A percentile compares a stretch with the other conserved stretches of the same genome.
Conservation (phyloP, 2,888 invertebrate species). For the Eutolmus rufibarbis region DNA sequence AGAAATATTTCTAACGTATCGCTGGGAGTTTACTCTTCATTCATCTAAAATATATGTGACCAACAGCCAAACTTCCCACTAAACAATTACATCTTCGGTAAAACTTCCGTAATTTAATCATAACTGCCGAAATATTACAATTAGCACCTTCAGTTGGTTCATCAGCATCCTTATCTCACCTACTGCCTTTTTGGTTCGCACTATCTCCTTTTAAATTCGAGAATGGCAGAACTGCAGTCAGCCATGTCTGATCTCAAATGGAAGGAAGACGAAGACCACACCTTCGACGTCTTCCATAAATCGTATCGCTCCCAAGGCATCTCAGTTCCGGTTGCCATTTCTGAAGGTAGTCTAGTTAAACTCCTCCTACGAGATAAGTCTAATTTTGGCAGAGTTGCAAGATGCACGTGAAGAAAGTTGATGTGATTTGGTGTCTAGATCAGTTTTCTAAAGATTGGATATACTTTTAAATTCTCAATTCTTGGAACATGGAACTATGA, state of each 20-base stretch:
- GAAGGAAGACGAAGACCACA: not conserved
- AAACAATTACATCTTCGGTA: not conserved
- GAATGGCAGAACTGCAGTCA: not conserved
- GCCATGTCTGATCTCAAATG: not conserved
- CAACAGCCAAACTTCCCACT: not conserved
- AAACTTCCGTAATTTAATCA: not conserved
- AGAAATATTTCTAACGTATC: too few relatives aligned
- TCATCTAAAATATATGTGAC: too few relatives aligned
- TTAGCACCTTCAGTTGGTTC: not conserved
- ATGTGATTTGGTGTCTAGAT: not conserved
- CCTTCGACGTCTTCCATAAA: not conserved
- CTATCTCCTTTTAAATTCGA: not conserved
- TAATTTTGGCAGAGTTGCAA: not conserved
- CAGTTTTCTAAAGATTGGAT: not conserved
- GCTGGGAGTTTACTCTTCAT: too few relatives aligned
- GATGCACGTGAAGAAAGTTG: not conserved
- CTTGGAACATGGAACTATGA: not conserved
- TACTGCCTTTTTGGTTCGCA: not conserved
- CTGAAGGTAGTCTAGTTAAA: not conserved
- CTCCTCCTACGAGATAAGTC: not conserved
- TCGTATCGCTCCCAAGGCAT: not conserved
- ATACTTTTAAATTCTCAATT: not conserved
- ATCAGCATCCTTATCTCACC: not conserved
- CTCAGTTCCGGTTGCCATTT: not conserved
- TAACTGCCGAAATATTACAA: not conserved